phyloP scores from a whole-genome alignment of 2,113 vertebrate species.

The Aleadryas rufinucha region DNA sequence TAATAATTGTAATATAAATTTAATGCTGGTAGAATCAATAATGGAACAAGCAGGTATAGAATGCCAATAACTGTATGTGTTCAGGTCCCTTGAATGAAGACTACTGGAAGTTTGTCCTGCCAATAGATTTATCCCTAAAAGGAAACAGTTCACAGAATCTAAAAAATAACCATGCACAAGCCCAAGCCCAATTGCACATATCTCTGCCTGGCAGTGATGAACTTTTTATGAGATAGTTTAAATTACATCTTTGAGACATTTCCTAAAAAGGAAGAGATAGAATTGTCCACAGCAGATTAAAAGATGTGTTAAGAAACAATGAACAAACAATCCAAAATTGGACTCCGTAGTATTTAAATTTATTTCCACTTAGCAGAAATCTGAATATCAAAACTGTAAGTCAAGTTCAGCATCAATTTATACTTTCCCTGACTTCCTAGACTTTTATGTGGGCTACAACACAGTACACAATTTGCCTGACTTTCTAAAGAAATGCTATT shows the following conservation, averaged over 20 bases:
- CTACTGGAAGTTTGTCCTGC: constrained; percentile 1
- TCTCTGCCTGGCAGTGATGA: constrained; percentile 45
- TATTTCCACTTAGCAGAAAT: not conserved
- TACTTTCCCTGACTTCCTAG: not conserved
- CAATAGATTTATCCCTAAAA: constrained; percentile 56
- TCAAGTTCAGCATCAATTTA: not conserved
- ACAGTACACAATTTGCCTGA: not conserved
- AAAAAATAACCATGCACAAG: constrained; percentile 37
- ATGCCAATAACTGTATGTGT: not conserved
- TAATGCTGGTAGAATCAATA: not conserved
- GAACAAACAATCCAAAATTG: constrained; percentile 34
- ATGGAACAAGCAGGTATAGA: not conserved
- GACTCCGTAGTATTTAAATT: not conserved
- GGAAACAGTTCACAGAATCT: constrained; percentile 52
- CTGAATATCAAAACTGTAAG: not conserved
- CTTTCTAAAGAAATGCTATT: not conserved
- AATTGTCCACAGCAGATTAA: constrained; percentile 19
- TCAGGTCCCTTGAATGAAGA: not conserved
- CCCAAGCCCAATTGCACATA: constrained; percentile 21
- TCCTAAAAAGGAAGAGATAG: constrained; percentile 56
- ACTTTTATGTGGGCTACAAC: not conserved
- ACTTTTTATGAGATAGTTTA: constrained; percentile 50
- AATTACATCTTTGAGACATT: constrained; percentile 58
- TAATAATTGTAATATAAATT: constrained; percentile 6
- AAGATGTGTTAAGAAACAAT: constrained; percentile 30